Base-by-base conservation (phyloP, 1,140 invertebrate species). In the Brachionus manjavacas region DNA sequence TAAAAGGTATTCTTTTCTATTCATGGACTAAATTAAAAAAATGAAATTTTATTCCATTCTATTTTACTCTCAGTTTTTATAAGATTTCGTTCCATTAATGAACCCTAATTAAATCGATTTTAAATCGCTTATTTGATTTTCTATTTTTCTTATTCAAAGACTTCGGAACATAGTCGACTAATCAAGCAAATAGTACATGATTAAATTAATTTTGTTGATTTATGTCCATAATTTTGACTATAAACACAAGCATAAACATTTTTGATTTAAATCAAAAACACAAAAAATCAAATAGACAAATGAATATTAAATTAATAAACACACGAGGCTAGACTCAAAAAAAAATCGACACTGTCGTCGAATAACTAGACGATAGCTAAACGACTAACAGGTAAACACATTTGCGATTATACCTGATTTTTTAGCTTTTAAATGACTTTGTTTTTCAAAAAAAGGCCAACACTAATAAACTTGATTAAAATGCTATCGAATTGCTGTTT, bases 141-240 rank as follows among this genome's bases (percentile, higher is more conserved):
- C 52, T 60, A 20, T 60, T 60, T 60, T 60, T 60, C 52, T 60
- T 60, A 60, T 60, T 60, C 52, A 60, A 60, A 60, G 52, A 60
- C 20, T 60, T 60, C 52, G 16, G 52, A 60, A 60, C 52, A 60
- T 60, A 60, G 52, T 60, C 52, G 52, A 60, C 52, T 60, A 60
- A 60, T 60, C 52, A 60, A 60, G 52, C 52, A 60, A 60, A 60
- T 60, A 60, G 52, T 60, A 60, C 52, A 60, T 60, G 52, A 60
- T 60, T 60, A 60, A 60, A 60, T 60, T 60, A 60, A 60, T 60
- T 60, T 60, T 60, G 52, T 60, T 60, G 52, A 60, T 60, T 60
- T 60, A 60, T 60, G 52, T 60, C 52, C 52, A 60, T 60, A 60
- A 60, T 60, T 60, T 60, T 60, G 52, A 60, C 52, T 60, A 60